phyloP scores from a whole-genome alignment of 1,140 invertebrate species.

The Gerris buenoi region DNA sequence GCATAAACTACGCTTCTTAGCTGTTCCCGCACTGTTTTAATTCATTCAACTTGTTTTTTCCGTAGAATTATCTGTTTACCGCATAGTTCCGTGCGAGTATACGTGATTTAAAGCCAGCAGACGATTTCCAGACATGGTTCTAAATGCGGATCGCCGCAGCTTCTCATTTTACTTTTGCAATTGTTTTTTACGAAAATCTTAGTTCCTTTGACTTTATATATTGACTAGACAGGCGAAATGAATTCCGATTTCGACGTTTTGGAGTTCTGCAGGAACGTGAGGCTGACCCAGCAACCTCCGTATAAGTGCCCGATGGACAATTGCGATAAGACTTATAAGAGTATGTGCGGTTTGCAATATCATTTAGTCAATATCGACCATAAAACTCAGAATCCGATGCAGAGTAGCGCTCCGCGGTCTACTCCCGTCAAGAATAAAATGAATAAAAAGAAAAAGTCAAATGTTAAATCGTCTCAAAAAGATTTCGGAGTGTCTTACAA shows the following conservation, averaged over 20 bases:
- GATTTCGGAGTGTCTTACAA: not conserved
- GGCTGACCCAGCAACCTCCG: not conserved
- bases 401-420: not conserved
- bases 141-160: too few species aligned
- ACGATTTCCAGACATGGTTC: too few species aligned
- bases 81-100: too few species aligned
- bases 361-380: not conserved
- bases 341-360: not conserved
- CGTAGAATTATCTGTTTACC: too few species aligned
- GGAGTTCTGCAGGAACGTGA: not conserved
- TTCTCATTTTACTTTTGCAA: too few species aligned
- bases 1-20: too few species aligned
- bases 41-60: too few species aligned
- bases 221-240: not conserved
- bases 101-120: too few species aligned
- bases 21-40: too few species aligned
- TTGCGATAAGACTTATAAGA: not conserved
- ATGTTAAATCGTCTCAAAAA: not conserved
- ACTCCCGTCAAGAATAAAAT: not conserved
- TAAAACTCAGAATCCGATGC: not conserved
- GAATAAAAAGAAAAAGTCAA: not conserved
- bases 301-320: not conserved
- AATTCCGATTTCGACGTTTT: conserved; percentile 4
- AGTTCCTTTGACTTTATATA: conserved; percentile 5
- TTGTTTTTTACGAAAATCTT: too few species aligned